Conservation (phyloP, 2,888 invertebrate species). For the Euproctis similis region DNA sequence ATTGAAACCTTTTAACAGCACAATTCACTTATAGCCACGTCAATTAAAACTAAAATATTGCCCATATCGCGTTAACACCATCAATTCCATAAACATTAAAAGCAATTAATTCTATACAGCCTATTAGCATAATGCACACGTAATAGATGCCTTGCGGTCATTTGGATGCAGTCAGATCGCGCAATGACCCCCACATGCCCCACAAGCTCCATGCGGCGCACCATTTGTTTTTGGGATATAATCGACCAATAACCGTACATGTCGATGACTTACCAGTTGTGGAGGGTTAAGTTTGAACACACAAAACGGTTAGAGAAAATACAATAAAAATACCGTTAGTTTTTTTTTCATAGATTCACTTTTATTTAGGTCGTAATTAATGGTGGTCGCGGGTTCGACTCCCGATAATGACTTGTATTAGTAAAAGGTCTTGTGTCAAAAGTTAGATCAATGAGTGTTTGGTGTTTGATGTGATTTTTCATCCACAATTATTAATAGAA, state of each 20-base stretch:
- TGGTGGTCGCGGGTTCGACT: no score
- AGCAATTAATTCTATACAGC: slow-evolving; percentile 11
- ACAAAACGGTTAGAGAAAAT: no score
- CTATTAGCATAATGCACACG: slow-evolving; percentile 36
- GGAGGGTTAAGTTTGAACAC: slow-evolving; percentile 6
- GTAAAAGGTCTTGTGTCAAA: no score
- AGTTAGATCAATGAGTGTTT: no score
- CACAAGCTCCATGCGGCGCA: slow-evolving; percentile 34
- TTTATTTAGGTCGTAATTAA: no score
- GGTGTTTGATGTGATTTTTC: no score
- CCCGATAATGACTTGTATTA: no score
- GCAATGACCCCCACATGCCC: slow-evolving; percentile 58
- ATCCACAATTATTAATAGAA: no score
- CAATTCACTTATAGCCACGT: slow-evolving; percentile 1
- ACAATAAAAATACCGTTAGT: no score
- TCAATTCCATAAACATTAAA: slow-evolving; percentile 8
- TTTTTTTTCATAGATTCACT: no score
- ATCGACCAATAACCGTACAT: slow-evolving; percentile 37
- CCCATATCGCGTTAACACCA: slow-evolving; percentile 7
- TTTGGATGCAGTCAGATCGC: slow-evolving; percentile 59
- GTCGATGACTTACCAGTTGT: slow-evolving; percentile 16
- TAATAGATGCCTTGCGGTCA: slow-evolving; percentile 46
- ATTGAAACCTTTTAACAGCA: no score
- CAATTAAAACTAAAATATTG: not conserved
- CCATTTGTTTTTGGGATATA: slow-evolving; percentile 48